Evolutionary conservation across 2,113 vertebrate genomes (phyloP).

Genomic region (Alexandromys fortis): DNA sequence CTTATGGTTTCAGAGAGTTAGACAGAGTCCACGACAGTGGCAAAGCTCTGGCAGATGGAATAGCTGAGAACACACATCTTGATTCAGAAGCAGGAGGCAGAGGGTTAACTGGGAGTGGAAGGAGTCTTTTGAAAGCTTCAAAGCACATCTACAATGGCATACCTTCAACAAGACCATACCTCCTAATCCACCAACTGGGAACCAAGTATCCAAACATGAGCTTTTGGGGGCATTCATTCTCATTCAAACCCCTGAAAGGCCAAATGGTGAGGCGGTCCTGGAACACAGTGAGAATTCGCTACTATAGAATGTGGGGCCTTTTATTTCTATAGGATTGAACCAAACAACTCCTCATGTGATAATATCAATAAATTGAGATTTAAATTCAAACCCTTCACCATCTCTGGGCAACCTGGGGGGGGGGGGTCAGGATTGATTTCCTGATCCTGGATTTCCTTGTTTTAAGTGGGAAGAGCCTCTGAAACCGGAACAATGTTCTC

Average conservation of each 20-base stretch:
- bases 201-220: neutral
- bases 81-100: neutral
- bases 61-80: neutral
- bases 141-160: neutral
- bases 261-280: neutral
- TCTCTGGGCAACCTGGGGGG: neutral
- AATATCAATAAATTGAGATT: conserved; percentile 34
- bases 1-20: neutral
- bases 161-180: neutral
- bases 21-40: no score
- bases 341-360: neutral
- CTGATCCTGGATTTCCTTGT: conserved; percentile 46
- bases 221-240: neutral
- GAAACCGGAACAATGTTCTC: neutral
- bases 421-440: conserved; percentile 1
- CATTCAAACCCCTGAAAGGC: neutral
- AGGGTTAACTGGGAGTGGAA: neutral
- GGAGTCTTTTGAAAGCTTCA: neutral
- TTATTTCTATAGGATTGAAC: neutral
- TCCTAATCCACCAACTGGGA: neutral
- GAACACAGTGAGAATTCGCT: neutral
- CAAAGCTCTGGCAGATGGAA: neutral
- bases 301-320: neutral
- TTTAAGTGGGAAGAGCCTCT: conserved; percentile 50
- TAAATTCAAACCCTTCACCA: conserved; percentile 55